phyloP scores from a whole-genome alignment of 1,140 invertebrate genomes.

The Penaeus vannamei region DNA sequence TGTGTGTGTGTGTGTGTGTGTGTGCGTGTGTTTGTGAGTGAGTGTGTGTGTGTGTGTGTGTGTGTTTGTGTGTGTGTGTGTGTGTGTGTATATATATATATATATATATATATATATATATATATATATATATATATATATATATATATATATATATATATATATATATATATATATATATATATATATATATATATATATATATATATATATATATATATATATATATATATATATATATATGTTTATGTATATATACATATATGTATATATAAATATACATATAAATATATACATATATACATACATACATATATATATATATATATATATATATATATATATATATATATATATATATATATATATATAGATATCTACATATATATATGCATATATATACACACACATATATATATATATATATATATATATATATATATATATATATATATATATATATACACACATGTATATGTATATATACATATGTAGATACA shows the following conservation, averaged over 20 bases:
- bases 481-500: too few relatives aligned
- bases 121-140: conserved; percentile 36
- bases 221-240: conserved; percentile 41
- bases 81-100: neutral
- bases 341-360: too few relatives aligned
- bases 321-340: too few relatives aligned
- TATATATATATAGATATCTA: too few relatives aligned
- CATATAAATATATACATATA: neutral
- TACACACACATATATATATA: too few relatives aligned
- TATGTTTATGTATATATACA: neutral
- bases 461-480: too few relatives aligned
- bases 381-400: too few relatives aligned
- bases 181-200: conserved; percentile 50
- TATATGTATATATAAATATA: conserved; percentile 4
- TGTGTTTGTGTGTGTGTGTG: neutral
- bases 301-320: neutral
- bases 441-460: too few relatives aligned
- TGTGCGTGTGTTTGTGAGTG: neutral
- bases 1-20: too few relatives aligned
- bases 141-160: conserved; percentile 45
- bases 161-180: conserved; percentile 49
- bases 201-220: conserved; percentile 44
- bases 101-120: conserved; percentile 6
- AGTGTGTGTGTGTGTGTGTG: neutral
- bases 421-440: too few relatives aligned